Evolutionary conservation across 37 sponge, comb jelly and placozoan genomes (phyloP).

Genomic region (Bolinopsis microptera): DNA sequence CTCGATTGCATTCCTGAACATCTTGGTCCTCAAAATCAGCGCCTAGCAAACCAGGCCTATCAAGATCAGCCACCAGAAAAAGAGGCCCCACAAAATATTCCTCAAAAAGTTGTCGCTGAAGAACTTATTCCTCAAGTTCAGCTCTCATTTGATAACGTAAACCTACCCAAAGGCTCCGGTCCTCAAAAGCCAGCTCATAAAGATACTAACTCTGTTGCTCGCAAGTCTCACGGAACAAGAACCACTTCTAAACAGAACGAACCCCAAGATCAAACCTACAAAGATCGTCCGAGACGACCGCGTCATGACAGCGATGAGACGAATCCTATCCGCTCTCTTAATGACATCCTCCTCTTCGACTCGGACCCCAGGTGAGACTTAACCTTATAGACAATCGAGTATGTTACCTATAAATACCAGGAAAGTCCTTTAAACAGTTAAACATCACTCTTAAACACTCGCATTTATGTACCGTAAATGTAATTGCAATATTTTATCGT

Average conservation of each 20-base stretch:
- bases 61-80: background rate
- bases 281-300: background rate
- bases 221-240: background rate
- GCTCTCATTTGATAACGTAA: background rate
- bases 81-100: background rate
- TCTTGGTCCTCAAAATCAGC: background rate
- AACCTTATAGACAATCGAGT: too few species aligned
- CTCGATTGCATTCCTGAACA: background rate
- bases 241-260: background rate
- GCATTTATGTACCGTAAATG: too few species aligned
- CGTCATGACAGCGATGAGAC: background rate
- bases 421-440: background rate
- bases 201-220: background rate
- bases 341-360: background rate
- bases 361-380: background rate
- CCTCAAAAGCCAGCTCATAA: background rate
- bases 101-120: background rate
- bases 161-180: too few species aligned
- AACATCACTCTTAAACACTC: too few species aligned
- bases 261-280: too few species aligned
- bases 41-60: background rate
- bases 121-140: background rate
- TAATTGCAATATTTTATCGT: too few species aligned
- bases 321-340: background rate
- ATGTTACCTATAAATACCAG: too few species aligned